Percentiles rank a stretch among this genome's conserved stretches.
phyloP scores from a whole-genome alignment of 2,888 invertebrate genomes.

The Megalurothrips usitatus region DNA sequence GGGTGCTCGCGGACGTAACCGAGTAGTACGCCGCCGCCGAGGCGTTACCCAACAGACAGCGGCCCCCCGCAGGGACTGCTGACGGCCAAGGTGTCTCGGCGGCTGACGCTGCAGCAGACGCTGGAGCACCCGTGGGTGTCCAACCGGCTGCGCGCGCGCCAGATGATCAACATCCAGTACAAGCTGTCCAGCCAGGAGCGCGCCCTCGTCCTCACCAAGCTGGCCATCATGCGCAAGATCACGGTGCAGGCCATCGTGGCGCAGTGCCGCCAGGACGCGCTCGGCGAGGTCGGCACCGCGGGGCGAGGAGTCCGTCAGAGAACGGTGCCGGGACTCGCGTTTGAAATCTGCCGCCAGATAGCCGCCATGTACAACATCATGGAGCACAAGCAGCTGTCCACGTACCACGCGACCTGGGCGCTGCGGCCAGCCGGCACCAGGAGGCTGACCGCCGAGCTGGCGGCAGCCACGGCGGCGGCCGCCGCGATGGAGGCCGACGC shows the following conservation, averaged over 20 bases:
- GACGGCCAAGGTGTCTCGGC: background rate
- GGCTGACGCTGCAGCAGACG: conserved; percentile 2
- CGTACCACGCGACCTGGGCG: conserved; percentile 8
- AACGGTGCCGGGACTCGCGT: background rate
- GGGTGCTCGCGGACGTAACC: too few species aligned
- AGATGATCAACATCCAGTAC: conserved; percentile 15
- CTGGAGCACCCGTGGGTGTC: background rate
- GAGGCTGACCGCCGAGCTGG: background rate
- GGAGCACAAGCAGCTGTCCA: conserved; percentile 21
- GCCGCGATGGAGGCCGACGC: background rate
- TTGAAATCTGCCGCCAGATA: background rate
- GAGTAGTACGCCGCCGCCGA: too few species aligned
- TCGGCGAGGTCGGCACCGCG: background rate
- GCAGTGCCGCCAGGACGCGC: background rate
- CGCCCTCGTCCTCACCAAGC: background rate
- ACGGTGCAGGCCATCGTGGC: conserved; percentile 23
- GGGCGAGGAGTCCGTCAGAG: background rate
- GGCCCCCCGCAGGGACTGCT: background rate
- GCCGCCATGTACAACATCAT: conserved; percentile 17
- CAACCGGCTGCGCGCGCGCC: conserved; percentile 11
- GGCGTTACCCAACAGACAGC: too few species aligned
- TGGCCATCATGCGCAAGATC: background rate
- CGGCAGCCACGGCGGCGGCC: background rate
- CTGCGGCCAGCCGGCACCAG: background rate
- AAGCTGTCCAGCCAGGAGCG: conserved; percentile 7